Evolutionary conservation across 2,797 vertebrate species (phyloP), one percentile per base, ranked within the genome.

Genomic region (Xiphophorus birchmanni): DNA sequence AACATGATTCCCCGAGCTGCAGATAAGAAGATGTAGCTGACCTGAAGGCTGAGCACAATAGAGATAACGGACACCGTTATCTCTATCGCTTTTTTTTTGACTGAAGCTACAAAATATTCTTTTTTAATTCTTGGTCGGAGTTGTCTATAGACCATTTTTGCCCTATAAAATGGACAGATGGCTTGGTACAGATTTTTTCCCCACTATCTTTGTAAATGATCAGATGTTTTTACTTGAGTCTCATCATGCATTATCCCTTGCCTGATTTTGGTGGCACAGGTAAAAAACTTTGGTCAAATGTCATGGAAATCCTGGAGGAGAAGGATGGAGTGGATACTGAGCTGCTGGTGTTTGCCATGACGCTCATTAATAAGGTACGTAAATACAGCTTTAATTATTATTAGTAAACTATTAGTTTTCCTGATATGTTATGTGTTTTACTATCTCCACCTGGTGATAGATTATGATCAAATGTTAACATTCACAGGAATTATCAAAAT

Each of bases 291-390:
- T 99, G 98, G 98, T 97, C 97, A 72, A 99, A 98, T 81, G 87
- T 98, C 85, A 97, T 98, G 96, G 98, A 98, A 94, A 98, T 99
- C 81, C 92, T 99, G 89, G 97, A 99, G 73, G 98, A 99, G 91
- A 99, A 99, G 89, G 98, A 99, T 80, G 98, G 98, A 1, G 96
- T 99, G 84, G 98, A 99, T 87, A 98, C 98, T 0, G 98, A 99
- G 78, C 95, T 99, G 74, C 95, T 99, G 93, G 98, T 99, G 82
- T 99, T 97, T 18, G 92, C 96, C 0, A 98, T 99, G 98, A 99
- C 98, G 1, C 96, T 99, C 86, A 95, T 99, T 84, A 99, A 99
- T 92, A 99, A 99, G 97, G 98, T 99, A 88, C 45, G 63, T 71
- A 17, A 37, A 50, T 13, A 73, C 21, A 48, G 32, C 47, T 32